Base-by-base conservation (phyloP, 2,888 invertebrate species). In the Orchesellides sinensis region DNA sequence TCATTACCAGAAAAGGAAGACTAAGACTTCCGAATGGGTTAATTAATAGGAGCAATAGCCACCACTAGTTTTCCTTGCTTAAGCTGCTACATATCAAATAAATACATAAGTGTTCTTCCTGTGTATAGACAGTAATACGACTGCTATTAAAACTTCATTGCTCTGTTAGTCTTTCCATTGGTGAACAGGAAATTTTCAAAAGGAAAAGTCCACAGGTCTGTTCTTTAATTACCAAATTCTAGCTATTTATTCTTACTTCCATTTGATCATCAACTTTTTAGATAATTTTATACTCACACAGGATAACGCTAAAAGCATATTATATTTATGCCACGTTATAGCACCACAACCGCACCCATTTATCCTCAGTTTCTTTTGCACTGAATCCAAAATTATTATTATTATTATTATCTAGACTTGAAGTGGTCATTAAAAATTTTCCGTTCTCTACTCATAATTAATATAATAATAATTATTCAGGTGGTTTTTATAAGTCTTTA, bases 361-460 rank as follows among this genome's bases (percentile, higher is more conserved):
- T 40, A 10, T 8, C 40, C 40, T 40, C 40, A 40, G n/a, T 40
- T 40, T 40, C n/a, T n/a, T 40, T n/a, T 40, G 10, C n/a, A n/a
- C 21, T 59, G 17, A 35, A 35, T 29, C 14, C 25, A 56, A 56
- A 27, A 19, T 29, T 29, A 8, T 23, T 23, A 56, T n/a, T 17
- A 21, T 23, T 56, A 21, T 25, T 25, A n/a, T n/a, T 49, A 47
- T 52, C n/a, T 27, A 19, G n/a, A 54, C 23, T 52, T 70, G 35
- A 45, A 78, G 69, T 70, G 70, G 52, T 27, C 63, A 70, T 78
- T 78, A 70, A 63, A n/a, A 70, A 29, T 70, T 78, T 78, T 78
- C 63, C 61, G 17, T 70, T 52, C 35, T 21, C 12, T 19, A 8
- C 68, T 32, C 52, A 6, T 40, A 70, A 61, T 61, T 69, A 74